These are phyloP conservation scores for Corythornis cristatus DNA, from an alignment of 2,113 vertebrate genomes.

Conservation along the genomic window DNA sequence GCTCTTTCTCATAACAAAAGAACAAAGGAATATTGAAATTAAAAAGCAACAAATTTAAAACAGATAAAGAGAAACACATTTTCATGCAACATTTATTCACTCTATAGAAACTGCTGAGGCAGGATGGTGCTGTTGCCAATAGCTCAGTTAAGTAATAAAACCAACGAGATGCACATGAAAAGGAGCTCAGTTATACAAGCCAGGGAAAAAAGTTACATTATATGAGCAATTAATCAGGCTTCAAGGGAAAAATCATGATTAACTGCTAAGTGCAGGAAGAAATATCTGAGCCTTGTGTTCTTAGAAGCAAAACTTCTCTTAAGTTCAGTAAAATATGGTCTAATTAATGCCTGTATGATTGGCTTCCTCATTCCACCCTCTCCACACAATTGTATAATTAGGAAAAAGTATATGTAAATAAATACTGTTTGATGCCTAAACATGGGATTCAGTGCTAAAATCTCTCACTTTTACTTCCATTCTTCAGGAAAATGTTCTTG, in stretches of 20 bases:
- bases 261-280: not conserved
- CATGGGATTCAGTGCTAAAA: not conserved
- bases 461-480: not conserved
- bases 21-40: conserved; percentile 8
- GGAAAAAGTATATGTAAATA: not conserved
- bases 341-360: not conserved
- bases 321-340: not conserved
- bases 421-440: not conserved
- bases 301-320: not conserved
- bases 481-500: not conserved
- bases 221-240: conserved; percentile 26
- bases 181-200: not conserved
- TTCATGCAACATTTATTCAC: conserved; percentile 15
- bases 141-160: not conserved
- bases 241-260: conserved; percentile 8
- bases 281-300: not conserved
- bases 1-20: not conserved
- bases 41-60: conserved; percentile 14
- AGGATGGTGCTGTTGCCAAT: not conserved
- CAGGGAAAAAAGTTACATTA: not conserved
- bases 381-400: not conserved
- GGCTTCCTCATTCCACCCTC: not conserved
- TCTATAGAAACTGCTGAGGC: conserved; percentile 6
- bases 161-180: not conserved
- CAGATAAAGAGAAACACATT: not conserved